Evolutionary conservation across 2,797 vertebrate species (phyloP), one percentile per base, ranked within the genome.

Genomic region (Sebastes trivittatus): DNA sequence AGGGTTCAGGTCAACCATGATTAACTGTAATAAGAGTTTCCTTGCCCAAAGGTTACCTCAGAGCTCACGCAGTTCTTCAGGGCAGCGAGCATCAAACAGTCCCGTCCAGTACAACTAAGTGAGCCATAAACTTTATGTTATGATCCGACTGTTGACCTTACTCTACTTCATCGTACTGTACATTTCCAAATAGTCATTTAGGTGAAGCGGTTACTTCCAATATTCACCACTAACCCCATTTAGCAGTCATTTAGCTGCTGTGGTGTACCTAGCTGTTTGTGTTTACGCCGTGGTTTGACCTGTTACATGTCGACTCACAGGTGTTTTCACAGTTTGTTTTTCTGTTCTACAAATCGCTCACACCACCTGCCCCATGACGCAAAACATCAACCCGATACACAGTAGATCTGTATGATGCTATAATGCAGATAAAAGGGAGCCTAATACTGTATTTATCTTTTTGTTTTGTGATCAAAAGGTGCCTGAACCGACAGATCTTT

Each of bases 1-100:
- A 84, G 81, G 80, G 58, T 66, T 88, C 80, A 90, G 87, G 86
- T 92, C 82, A 76, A 85, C 77, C 87, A 16, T 88, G 81, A 65
- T 76, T 36, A 52, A 20, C 9, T 69, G 55, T 71, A 88, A 80
- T 86, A 71, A 69, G 54, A 80, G 46, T 79, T 88, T 80, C 81
- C 29, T 64, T 77, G 80, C 73, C 87, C 87, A 88, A 86, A 89
- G 74, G 72, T 92, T 87, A 90, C 91, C 84, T 90, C 91, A 90
- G 46, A 72, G 85, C 84, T 90, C 78, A 88, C 11, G n/a, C 67
- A 62, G 78, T 64, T 86, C 64, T 29, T 30, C 6, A 6, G 25
- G 23, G 61, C 54, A 25, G 62, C 1, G 11, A 70, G 32, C 16
- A 29, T 56, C 36, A 29, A 67, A 58, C 13, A 13, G 56, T 69